Evolutionary conservation across 2,888 invertebrate genomes (phyloP).

Genomic region (Diarsia rubi): DNA sequence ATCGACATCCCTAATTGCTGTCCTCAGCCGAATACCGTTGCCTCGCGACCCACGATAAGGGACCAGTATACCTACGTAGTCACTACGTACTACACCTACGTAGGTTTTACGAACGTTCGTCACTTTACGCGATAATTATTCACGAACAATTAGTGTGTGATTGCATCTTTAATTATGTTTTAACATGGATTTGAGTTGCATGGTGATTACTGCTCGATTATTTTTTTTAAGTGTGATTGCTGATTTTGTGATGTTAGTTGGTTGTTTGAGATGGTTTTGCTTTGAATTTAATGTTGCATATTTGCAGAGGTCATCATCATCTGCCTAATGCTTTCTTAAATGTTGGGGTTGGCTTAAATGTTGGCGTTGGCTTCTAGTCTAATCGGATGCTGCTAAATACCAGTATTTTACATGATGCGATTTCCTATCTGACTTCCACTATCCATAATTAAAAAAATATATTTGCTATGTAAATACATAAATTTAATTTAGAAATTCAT

Average conservation of each 20-base stretch:
- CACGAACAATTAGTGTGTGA: constrained; percentile 40
- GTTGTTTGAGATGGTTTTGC: not conserved
- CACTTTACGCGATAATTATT: constrained; percentile 42
- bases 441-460: too few species aligned
- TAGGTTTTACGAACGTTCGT: constrained; percentile 3
- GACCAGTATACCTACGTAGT: constrained; percentile 11
- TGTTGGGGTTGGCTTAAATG: too few species aligned
- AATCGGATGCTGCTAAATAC: too few species aligned
- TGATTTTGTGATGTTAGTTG: not conserved
- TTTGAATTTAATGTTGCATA: not conserved
- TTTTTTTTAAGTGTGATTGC: not conserved
- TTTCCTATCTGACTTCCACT: too few species aligned
- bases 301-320: not conserved
- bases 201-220: not conserved
- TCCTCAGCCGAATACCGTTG: constrained; percentile 56
- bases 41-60: constrained; percentile 59
- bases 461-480: too few species aligned
- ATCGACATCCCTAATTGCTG: constrained; percentile 50
- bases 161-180: constrained; percentile 52
- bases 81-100: not conserved
- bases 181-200: constrained; percentile 27
- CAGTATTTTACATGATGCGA: too few species aligned
- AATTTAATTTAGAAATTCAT: too few species aligned
- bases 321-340: too few species aligned
- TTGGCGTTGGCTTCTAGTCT: too few species aligned